Evolutionary conservation across 2,888 invertebrate species (phyloP).

Genomic region (Periphyllus acericola): DNA sequence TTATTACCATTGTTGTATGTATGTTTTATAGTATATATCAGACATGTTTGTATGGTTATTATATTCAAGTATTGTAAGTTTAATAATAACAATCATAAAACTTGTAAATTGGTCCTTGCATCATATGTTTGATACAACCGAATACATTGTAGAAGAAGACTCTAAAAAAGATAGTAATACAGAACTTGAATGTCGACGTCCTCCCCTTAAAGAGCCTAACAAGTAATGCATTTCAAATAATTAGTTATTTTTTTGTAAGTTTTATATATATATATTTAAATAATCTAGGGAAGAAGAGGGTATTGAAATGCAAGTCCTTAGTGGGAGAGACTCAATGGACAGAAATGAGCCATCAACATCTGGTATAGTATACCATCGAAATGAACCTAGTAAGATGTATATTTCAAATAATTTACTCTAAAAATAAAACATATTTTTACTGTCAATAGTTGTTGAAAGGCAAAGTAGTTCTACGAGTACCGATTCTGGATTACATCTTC

Average conservation of each 20-base stretch:
- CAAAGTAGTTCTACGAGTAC: conserved; percentile 60
- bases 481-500: conserved; percentile 59
- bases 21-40: conserved; percentile 79
- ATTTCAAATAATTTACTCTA: neutral
- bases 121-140: conserved; percentile 93
- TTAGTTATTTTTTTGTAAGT: neutral
- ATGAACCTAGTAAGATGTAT: conserved; percentile 42
- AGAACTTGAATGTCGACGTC: conserved; percentile 65
- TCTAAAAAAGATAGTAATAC: conserved; percentile 67
- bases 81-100: conserved; percentile 85
- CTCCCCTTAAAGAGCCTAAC: conserved; percentile 47
- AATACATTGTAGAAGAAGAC: conserved; percentile 75
- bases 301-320: conserved; percentile 83
- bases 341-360: conserved; percentile 58
- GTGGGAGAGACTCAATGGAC: conserved; percentile 65
- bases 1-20: conserved; percentile 33
- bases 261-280: conserved; percentile 12
- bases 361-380: conserved; percentile 42
- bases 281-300: conserved; percentile 78
- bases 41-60: conserved; percentile 85
- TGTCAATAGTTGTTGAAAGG: conserved; percentile 35
- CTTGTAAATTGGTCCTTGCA: conserved; percentile 89
- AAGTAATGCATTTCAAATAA: conserved; percentile 21
- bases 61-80: conserved; percentile 83
- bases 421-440: conserved; percentile 1